A percentile compares a stretch with the other conserved stretches of the same genome.
Evolutionary conservation across 2,113 vertebrate species (phyloP).

Genomic region (Piprites chloris): DNA sequence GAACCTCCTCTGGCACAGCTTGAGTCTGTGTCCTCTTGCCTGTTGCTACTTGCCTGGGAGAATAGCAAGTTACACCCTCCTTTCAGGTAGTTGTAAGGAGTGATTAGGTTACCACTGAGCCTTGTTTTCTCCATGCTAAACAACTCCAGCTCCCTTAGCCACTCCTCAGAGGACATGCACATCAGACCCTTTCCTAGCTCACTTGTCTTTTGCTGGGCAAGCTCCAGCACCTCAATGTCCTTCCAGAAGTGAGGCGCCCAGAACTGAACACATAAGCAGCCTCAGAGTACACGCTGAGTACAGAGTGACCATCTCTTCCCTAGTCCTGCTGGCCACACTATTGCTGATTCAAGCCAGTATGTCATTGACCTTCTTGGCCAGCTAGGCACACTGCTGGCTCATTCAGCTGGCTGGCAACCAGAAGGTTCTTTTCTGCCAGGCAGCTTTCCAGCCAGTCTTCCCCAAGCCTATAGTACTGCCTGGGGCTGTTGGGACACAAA

Average conservation of each 20-base stretch:
- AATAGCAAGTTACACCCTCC: accelerated
- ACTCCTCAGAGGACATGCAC: too few species aligned
- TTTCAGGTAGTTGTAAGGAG: not conserved
- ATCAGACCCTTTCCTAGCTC: not conserved
- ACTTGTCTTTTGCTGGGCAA: not conserved
- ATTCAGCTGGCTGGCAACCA: not conserved
- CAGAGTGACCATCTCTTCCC: not conserved
- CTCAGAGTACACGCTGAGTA: not conserved
- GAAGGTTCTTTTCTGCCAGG: accelerated
- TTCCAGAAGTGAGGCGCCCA: not conserved
- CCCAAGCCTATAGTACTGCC: not conserved
- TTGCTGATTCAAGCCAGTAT: not conserved
- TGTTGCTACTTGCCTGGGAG: not conserved
- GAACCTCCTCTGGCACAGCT: not conserved
- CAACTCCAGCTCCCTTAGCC: not conserved
- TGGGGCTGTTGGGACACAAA: not conserved
- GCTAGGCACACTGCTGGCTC: not conserved
- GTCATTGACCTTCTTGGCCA: not conserved
- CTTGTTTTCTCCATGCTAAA: not conserved
- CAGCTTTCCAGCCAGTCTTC: not conserved
- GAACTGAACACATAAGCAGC: not conserved
- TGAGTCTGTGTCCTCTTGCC: not conserved
- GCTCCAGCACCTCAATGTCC: not conserved
- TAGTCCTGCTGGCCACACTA: not conserved
- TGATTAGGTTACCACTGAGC: not conserved